Evolutionary conservation across 1,140 invertebrate genomes (phyloP).

Genomic region (Zeugodacus cucurbitae): DNA sequence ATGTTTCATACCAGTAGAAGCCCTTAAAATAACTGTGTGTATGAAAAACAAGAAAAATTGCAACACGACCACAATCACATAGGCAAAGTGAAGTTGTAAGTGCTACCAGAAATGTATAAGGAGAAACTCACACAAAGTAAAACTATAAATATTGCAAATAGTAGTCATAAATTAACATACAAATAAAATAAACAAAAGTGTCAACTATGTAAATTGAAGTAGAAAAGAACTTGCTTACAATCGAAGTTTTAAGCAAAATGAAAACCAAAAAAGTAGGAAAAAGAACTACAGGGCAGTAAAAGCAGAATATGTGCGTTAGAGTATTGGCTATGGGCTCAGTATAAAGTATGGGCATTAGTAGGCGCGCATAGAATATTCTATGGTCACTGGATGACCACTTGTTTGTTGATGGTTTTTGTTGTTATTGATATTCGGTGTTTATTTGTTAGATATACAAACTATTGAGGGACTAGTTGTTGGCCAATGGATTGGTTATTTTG

Average conservation of each 20-base stretch:
- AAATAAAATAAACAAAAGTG: neutral
- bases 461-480: neutral
- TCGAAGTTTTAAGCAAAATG: neutral
- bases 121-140: neutral
- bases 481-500: neutral
- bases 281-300: neutral
- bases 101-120: neutral
- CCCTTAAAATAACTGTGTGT: no score
- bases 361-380: neutral
- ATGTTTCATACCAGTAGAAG: no score
- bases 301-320: no score
- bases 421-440: neutral
- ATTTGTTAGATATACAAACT: neutral
- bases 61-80: neutral
- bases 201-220: neutral
- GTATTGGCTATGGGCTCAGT: neutral
- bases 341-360: neutral
- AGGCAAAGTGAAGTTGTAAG: neutral
- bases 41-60: no score
- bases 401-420: neutral
- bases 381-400: neutral
- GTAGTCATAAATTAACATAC: neutral
- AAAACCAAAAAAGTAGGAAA: no score
- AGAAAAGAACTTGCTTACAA: neutral
- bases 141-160: neutral